phyloP scores from a whole-genome alignment of 2,888 invertebrate genomes.

The Acronicta psi region DNA sequence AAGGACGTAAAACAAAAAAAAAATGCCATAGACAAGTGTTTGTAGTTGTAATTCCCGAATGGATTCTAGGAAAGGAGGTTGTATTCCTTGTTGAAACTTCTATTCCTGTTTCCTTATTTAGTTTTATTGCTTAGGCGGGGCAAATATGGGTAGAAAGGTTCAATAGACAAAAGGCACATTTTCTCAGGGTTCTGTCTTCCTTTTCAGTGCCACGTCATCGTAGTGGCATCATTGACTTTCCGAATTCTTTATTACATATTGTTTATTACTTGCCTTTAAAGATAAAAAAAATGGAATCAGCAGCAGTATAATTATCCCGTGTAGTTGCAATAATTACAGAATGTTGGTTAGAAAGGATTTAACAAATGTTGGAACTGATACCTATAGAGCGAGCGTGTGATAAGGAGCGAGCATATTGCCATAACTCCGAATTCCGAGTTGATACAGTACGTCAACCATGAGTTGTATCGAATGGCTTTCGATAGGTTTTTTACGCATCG shows the following conservation, averaged over 20 bases:
- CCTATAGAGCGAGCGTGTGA: no score
- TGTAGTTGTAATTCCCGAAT: neutral
- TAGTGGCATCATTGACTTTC: neutral
- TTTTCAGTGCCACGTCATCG: neutral
- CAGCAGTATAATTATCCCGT: no score
- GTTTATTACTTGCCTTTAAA: no score
- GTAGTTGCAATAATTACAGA: no score
- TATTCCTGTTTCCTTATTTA: neutral
- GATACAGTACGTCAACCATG: no score
- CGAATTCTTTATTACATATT: neutral
- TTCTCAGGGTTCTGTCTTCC: neutral
- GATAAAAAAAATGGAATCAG: no score
- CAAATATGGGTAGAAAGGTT: neutral
- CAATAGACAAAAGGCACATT: neutral
- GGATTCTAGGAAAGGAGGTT: constrained; percentile 6
- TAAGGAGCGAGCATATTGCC: no score
- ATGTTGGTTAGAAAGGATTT: no score
- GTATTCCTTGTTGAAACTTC: neutral
- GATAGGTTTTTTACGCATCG: no score
- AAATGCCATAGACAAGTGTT: neutral
- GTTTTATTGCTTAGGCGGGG: neutral
- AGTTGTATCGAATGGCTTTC: no score
- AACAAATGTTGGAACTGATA: no score
- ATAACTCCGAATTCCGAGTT: no score
- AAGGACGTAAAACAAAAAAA: neutral